These are phyloP conservation scores for Ophraella communa DNA, from an alignment of 2,888 invertebrate species.

Conservation along the genomic window DNA sequence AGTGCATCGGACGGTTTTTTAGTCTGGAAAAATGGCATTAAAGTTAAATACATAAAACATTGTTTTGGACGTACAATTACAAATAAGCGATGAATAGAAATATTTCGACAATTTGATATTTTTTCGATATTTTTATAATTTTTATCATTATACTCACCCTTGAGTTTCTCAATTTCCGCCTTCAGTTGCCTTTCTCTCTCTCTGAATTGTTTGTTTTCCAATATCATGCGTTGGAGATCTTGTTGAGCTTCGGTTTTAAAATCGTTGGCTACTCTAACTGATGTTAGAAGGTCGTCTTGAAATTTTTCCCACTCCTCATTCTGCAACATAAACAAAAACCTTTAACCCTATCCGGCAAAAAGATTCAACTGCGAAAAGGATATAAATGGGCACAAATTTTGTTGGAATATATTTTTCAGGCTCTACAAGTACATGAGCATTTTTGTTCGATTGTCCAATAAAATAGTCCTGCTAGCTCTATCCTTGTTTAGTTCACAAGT, in stretches of 20 bases:
- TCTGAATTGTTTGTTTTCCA: conserved; percentile 81
- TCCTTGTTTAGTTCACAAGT: too few species aligned
- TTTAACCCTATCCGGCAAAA: too few species aligned
- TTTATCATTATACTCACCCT: conserved; percentile 72
- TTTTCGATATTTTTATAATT: too few species aligned
- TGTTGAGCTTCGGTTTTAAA: conserved; percentile 94
- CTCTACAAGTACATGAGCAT: too few species aligned
- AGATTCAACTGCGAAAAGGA: too few species aligned
- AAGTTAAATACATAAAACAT: conserved; percentile 18
- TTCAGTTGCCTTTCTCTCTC: conserved; percentile 79
- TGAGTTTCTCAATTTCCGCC: conserved; percentile 81
- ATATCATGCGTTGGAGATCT: conserved; percentile 78
- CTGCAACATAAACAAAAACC: conserved; percentile 60
- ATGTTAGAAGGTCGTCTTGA: conserved; percentile 89
- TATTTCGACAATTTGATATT: not conserved
- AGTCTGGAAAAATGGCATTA: conserved; percentile 10
- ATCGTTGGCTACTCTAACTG: conserved; percentile 94
- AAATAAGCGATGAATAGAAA: conserved; percentile 7
- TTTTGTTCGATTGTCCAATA: too few species aligned
- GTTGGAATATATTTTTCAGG: too few species aligned
- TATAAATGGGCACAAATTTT: too few species aligned
- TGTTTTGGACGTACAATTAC: conserved; percentile 21
- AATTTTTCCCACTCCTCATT: conserved; percentile 93
- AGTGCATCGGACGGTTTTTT: conserved; percentile 1
- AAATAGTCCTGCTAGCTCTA: too few species aligned